These are phyloP conservation scores for human DNA, from an alignment of 2,113 vertebrate species.

Conservation along the genomic window GRCh38 chr5:137521501-137522000, in stretches of 20 bases:
- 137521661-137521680: constrained; percentile 67
- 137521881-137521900: not conserved
- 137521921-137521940: not conserved
- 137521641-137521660: constrained; percentile 62
- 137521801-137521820: constrained; percentile 33
- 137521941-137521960: not conserved
- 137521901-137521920: not conserved
- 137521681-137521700: constrained; percentile 65
- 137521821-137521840: not conserved
- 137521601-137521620: constrained; percentile 67
- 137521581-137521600: constrained; percentile 57
- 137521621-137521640: constrained; percentile 71
- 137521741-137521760: constrained; percentile 57
- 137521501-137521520: constrained; percentile 48
- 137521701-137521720: constrained; percentile 69
- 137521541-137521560: constrained; percentile 65
- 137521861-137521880: not conserved
- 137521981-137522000: not conserved
- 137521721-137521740: constrained; percentile 59
- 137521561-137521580: constrained; percentile 74
- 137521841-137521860: not conserved
- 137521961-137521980: not conserved
- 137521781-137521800: constrained; percentile 54
- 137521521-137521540: not conserved
- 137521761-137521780: constrained; percentile 64